These are phyloP conservation scores for Zootermopsis nevadensis DNA, from an alignment of 2,888 invertebrate genomes.

Conservation along the genomic window DNA sequence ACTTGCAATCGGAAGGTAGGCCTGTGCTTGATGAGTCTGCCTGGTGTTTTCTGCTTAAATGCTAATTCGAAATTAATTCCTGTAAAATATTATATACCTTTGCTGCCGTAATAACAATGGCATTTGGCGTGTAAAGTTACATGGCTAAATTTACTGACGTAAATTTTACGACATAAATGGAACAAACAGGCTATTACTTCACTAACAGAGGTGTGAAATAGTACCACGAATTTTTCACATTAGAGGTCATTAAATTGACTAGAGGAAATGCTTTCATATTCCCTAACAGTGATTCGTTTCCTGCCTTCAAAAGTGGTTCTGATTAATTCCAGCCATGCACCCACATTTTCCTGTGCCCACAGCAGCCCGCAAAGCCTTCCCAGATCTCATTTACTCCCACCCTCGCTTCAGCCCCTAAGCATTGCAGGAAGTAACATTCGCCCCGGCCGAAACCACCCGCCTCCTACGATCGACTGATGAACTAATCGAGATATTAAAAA, in stretches of 20 bases:
- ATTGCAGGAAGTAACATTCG: constrained; percentile 20
- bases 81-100: too few relatives aligned
- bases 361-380: not conserved
- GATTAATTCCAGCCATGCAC: constrained; percentile 32
- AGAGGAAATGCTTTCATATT: not conserved
- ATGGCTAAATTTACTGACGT: too few relatives aligned
- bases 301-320: constrained; percentile 11
- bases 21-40: too few relatives aligned
- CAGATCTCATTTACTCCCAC: constrained; percentile 23
- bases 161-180: too few relatives aligned
- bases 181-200: not conserved
- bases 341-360: not conserved
- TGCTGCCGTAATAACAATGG: too few relatives aligned
- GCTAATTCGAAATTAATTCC: too few relatives aligned
- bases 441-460: constrained; percentile 11
- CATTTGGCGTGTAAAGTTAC: too few relatives aligned
- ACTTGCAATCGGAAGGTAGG: too few relatives aligned
- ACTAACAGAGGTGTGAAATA: not conserved
- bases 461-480: constrained; percentile 5
- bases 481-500: constrained; percentile 16
- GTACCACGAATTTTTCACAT: not conserved
- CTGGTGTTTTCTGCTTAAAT: too few relatives aligned
- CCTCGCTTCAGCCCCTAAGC: not conserved
- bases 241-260: not conserved
- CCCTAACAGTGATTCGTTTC: not conserved